These are phyloP conservation scores for Calephelis virginiensis DNA, from an alignment of 1,140 invertebrate genomes.

Conservation along the genomic window DNA sequence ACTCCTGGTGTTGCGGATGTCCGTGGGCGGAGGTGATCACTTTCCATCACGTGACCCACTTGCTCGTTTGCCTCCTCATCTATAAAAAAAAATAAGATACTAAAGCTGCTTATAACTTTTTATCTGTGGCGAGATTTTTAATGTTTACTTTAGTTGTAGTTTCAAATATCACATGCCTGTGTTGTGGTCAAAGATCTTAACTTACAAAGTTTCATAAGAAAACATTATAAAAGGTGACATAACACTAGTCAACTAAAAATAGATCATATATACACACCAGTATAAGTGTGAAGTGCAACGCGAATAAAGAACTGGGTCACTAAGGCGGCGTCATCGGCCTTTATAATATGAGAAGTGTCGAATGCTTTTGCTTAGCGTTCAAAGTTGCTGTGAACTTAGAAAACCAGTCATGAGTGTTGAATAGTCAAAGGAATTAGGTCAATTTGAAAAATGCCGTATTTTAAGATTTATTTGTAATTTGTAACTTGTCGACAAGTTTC, in stretches of 20 bases:
- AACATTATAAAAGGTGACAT: slow-evolving; percentile 20
- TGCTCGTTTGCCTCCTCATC: too few relatives aligned
- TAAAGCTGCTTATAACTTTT: too few relatives aligned
- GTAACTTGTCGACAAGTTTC: too few relatives aligned
- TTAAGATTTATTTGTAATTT: background rate
- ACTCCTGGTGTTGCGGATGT: too few relatives aligned
- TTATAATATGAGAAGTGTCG: slow-evolving; percentile 25
- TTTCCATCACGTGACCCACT: too few relatives aligned
- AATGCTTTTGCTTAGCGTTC: slow-evolving; percentile 21
- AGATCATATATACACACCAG: slow-evolving; percentile 31
- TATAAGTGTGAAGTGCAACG: slow-evolving; percentile 37
- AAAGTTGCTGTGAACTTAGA: slow-evolving; percentile 12
- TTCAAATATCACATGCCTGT: too few relatives aligned
- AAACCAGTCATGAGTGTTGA: slow-evolving; percentile 15
- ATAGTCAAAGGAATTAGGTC: background rate
- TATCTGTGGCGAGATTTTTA: too few relatives aligned
- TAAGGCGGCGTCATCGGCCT: slow-evolving; percentile 31
- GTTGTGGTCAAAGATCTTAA: background rate
- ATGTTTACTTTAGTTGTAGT: too few relatives aligned
- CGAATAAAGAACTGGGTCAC: slow-evolving; percentile 41
- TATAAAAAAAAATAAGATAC: too few relatives aligned
- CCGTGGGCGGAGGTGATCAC: too few relatives aligned
- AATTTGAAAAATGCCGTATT: background rate
- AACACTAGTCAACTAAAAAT: slow-evolving; percentile 25
- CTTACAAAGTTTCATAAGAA: slow-evolving; percentile 14